Conservation (phyloP, 2,888 invertebrate genomes). For the Panorpa germanica region DNA sequence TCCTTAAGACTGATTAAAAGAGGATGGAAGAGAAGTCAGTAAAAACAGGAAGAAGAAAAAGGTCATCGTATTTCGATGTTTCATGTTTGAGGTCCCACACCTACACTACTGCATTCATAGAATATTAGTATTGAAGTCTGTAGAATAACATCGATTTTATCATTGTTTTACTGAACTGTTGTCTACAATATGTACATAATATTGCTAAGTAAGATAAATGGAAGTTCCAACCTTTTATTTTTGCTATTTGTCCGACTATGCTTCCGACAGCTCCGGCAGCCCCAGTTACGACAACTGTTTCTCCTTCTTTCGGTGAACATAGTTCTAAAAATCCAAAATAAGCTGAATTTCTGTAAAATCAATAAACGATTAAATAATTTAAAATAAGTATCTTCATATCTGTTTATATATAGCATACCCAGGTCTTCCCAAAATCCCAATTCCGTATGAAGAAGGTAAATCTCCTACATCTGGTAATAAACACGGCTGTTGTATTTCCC, state of each 20-base stretch:
- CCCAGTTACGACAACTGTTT: slow-evolving; percentile 46
- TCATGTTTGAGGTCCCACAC: no score
- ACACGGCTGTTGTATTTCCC: slow-evolving; percentile 20
- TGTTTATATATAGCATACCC: slow-evolving; percentile 28
- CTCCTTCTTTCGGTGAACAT: slow-evolving; percentile 44
- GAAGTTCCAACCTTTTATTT: slow-evolving; percentile 44
- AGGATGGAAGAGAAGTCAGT: no score
- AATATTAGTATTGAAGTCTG: no score
- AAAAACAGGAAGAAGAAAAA: no score
- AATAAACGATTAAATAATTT: no score
- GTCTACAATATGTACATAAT: no score
- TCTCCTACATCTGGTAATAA: slow-evolving; percentile 34
- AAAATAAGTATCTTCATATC: slow-evolving; percentile 1
- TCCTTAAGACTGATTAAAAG: no score
- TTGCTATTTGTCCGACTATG: slow-evolving; percentile 58
- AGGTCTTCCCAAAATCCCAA: slow-evolving; percentile 51
- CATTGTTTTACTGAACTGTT: no score
- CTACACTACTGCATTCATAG: no score
- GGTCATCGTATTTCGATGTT: no score
- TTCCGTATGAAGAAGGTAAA: slow-evolving; percentile 35
- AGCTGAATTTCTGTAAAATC: slow-evolving; percentile 36
- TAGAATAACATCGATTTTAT: no score
- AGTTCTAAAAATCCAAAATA: slow-evolving; percentile 49
- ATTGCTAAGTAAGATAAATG: no score
- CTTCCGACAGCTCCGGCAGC: slow-evolving; percentile 61